Base-by-base conservation (phyloP, 2,797 vertebrate genomes). In the Myoxocephalus aenaeus region DNA sequence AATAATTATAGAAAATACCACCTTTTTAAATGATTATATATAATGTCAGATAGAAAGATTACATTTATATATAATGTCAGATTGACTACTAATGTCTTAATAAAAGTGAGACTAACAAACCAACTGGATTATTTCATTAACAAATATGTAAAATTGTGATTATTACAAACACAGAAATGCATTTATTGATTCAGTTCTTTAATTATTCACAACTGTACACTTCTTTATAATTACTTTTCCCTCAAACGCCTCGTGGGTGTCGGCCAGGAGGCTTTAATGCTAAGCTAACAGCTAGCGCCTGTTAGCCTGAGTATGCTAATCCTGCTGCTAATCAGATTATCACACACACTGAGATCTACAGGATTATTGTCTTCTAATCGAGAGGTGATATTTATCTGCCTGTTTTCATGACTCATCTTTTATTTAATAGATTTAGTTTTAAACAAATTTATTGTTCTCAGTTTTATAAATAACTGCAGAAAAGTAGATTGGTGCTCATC, bases 291-390 rank as follows among this genome's bases (percentile, higher is more conserved):
- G 66, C 25, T 64, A 80, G 34, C 7, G 18, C 3, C 20, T 44
- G 40, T 78, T 81, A 80, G 69, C 77, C 25, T 18, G 8, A 22
- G n/a, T 7, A 40, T 75, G 80, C 67, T 90, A 90, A 92, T 93
- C 92, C 80, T 11, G 8, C 70, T 61, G 83, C 66, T 91, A 89
- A 94, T 90, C 88, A 83, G 81, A 91, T 94, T 89, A 93, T 2
- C 46, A 15, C 42, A 50, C 15, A 46, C 36, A 22, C n/a, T n/a
- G n/a, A n/a, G 53, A 38, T 15, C 17, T 32, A 18, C 18, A 65
- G 63, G 44, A 34, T 65, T 34, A 50, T 34, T 48, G 9, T 29
- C 27, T 32, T 44, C 14, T 7, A 17, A 62, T 25, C 22, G 8
- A 48, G 25, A 27, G 10, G 9, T 25, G 22, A 25, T 57, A 2